A percentile compares a stretch with the other conserved stretches of the same genome.
These are phyloP conservation scores for Linnaemya vulpina DNA, from an alignment of 2,888 invertebrate species.

Conservation along the genomic window DNA sequence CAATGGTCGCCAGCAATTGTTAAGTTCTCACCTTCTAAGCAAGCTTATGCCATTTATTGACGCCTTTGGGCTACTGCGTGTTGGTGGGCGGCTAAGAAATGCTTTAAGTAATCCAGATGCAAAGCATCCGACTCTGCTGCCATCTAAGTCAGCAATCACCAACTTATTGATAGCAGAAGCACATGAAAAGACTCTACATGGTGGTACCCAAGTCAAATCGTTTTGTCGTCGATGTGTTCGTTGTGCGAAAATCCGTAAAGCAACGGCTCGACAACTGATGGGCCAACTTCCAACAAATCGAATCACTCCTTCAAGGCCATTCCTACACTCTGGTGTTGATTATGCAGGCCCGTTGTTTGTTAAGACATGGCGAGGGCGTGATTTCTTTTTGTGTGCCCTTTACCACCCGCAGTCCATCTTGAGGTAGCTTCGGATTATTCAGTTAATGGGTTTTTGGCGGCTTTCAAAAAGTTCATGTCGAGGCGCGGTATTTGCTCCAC, in stretches of 20 bases:
- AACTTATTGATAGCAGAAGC: too few species aligned
- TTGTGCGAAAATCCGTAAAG: constrained; percentile 5
- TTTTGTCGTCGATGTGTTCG: too few species aligned
- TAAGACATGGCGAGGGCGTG: constrained; percentile 34
- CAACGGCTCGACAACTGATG: constrained; percentile 54
- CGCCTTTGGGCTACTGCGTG: constrained; percentile 6
- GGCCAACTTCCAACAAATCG: constrained; percentile 60
- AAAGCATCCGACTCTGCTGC: too few species aligned
- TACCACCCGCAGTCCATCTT: constrained; percentile 39
- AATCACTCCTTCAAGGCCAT: constrained; percentile 42
- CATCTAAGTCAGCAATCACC: too few species aligned
- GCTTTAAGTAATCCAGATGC: too few species aligned
- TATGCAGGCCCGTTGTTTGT: constrained; percentile 66
- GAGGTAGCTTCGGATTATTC: constrained; percentile 49
- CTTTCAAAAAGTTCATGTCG: constrained; percentile 41
- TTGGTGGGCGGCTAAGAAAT: constrained; percentile 28
- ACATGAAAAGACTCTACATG: too few species aligned
- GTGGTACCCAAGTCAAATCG: not conserved
- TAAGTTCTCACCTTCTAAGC: constrained; percentile 28
- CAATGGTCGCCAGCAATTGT: not conserved
- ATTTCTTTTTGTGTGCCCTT: constrained; percentile 45
- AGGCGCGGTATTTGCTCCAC: constrained; percentile 35
- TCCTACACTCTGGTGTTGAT: constrained; percentile 33
- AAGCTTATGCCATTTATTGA: constrained; percentile 36
- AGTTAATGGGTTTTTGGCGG: constrained; percentile 46